Evolutionary conservation across 2,797 vertebrate genomes (phyloP), one percentile per base, ranked within the genome.

Genomic region (Sorex maritimensis): DNA sequence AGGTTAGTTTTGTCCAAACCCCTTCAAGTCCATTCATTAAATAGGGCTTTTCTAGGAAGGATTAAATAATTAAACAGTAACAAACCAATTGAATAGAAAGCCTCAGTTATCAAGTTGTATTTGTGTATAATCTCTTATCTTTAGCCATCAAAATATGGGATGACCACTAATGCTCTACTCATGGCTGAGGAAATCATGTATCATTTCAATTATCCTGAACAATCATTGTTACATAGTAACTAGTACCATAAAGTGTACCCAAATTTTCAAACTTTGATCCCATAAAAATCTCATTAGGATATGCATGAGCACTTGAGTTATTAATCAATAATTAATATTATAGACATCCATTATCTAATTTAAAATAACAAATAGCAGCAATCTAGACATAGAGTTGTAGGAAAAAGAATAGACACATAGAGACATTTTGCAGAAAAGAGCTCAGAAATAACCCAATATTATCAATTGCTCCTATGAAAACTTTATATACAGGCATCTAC

Each of bases 41-140:
- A 38, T 26, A 28, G 0, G 14, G 1, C 6, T 4, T 10, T n/a
- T 0, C 13, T 52, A 28, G 41, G 2, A 1, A 38, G 49, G 4
- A 80, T 44, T 67, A 28, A 1, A 2, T n/a, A 87, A 14, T 30
- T 28, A 69, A 28, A 0, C 19, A 61, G 58, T 61, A 21, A 7
- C 82, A 15, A 44, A 6, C 44, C 28, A 79, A 80, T 44, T 46
- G 23, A 0, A 4, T n/a, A 87, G 12, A 49, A 41, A 0, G 2
- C 30, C 61, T 83, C 4, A 58, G 10, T 13, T 71, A 6, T 2
- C 8, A 86, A 38, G 44, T 73, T 7, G n/a, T n/a, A 38, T 8
- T 75, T 58, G n/a, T 61, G 5, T 34, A 28, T 58, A 10, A 15
- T n/a, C 0, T 19, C 11, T 71, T 78, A 58, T 73, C 21, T 80